Evolutionary conservation across 1,140 invertebrate genomes (phyloP).

Genomic region (Microplitis mediator): DNA sequence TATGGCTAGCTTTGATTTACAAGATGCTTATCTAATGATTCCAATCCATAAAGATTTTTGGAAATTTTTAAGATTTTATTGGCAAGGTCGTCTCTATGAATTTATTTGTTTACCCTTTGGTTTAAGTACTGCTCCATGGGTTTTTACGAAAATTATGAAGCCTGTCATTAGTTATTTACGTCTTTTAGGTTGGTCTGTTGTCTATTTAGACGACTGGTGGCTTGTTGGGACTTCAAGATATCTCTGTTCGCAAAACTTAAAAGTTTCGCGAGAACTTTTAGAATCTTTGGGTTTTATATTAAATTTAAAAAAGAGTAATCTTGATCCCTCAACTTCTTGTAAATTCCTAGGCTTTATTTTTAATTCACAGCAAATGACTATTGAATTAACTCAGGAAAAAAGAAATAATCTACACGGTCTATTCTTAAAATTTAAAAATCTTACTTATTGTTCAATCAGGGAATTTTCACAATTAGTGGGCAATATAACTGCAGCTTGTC

Average conservation of each 20-base stretch:
- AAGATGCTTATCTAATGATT: conserved; percentile 43
- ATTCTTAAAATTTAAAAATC: conserved; percentile 11
- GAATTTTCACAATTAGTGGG: conserved; percentile 38
- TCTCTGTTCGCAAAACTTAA: conserved; percentile 21
- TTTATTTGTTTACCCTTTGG: conserved; percentile 34
- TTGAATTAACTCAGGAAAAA: conserved; percentile 33
- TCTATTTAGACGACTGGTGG: conserved; percentile 35
- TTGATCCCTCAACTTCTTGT: conserved; percentile 13
- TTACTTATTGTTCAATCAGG: conserved; percentile 33
- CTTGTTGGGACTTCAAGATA: conserved; percentile 2
- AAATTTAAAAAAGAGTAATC: conserved; percentile 31
- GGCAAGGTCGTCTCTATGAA: conserved; percentile 19
- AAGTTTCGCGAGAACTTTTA: conserved; percentile 23
- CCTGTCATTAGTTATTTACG: conserved; percentile 31
- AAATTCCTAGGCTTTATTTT: conserved; percentile 42
- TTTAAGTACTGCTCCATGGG: conserved; percentile 20
- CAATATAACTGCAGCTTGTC: conserved; percentile 31
- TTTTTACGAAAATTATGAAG: conserved; percentile 39
- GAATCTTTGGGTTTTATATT: conserved; percentile 38
- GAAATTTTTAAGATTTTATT: conserved; percentile 37
- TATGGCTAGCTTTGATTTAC: conserved; percentile 33
- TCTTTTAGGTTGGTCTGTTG: conserved; percentile 11
- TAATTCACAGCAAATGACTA: conserved; percentile 27
- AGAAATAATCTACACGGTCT: conserved; percentile 15
- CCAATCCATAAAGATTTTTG: conserved; percentile 21